Percentiles rank a stretch among this genome's conserved stretches.
Conservation (phyloP, 2,113 vertebrate genomes). For the Hemicordylus capensis region DNA sequence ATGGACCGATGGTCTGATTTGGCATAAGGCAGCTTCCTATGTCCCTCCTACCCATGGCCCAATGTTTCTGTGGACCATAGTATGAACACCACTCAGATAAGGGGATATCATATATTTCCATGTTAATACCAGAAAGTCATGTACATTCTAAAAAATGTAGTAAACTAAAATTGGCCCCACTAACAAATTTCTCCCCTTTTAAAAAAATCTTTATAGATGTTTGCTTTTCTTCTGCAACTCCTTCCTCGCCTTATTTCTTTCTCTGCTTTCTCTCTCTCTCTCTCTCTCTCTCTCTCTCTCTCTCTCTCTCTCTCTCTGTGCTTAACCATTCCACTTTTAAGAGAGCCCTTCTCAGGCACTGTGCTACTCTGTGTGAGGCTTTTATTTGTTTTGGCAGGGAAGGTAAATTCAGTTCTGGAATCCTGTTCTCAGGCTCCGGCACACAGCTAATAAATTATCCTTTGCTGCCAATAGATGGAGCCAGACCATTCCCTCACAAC, state of each 20-base stretch:
- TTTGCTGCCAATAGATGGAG: constrained; percentile 50
- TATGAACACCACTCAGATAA: neutral
- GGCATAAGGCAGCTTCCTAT: too few relatives aligned
- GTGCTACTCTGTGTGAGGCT: neutral
- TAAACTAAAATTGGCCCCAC: neutral
- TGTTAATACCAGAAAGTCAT: neutral
- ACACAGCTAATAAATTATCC: neutral
- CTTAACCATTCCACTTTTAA: neutral
- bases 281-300: too few relatives aligned
- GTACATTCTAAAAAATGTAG: neutral
- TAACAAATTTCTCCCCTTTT: neutral
- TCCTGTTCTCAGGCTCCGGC: constrained; percentile 16
- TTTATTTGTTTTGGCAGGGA: constrained; percentile 18
- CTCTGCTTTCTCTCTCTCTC: neutral
- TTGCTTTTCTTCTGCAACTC: neutral
- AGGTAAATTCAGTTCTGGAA: neutral
- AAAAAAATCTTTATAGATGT: neutral
- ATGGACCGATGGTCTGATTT: too few relatives aligned
- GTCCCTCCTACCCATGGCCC: too few relatives aligned
- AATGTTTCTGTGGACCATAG: too few relatives aligned
- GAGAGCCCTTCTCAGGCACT: neutral
- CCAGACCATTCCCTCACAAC: constrained; percentile 1
- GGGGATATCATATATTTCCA: neutral
- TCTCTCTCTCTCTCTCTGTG: neutral
- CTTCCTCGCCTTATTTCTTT: neutral